A percentile compares a stretch with the other conserved stretches of the same genome.
phyloP scores from a whole-genome alignment of 2,797 vertebrate genomes.

The Cossypha dichroa region DNA sequence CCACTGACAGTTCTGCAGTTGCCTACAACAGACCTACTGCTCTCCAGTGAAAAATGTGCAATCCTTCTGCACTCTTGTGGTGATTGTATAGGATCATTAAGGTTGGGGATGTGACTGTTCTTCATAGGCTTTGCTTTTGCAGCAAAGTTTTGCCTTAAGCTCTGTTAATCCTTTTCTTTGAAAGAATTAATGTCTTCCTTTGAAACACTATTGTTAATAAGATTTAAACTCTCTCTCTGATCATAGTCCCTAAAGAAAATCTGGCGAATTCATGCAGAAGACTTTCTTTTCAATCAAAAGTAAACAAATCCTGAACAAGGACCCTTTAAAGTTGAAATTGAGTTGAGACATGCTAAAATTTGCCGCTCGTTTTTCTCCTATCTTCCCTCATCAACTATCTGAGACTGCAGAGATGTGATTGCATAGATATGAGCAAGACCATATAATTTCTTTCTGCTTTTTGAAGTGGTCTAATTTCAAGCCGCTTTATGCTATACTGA shows the following conservation, averaged over 20 bases:
- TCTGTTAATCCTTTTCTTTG: neutral
- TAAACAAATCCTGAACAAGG: neutral
- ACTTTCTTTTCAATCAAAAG: neutral
- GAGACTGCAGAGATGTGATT: neutral
- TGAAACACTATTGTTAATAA: neutral
- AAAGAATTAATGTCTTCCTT: neutral
- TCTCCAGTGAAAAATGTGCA: neutral
- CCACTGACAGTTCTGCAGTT: neutral
- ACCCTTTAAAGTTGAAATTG: neutral
- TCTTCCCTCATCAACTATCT: neutral
- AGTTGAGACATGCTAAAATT: slow-evolving; percentile 9
- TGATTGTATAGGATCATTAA: neutral
- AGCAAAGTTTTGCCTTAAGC: neutral
- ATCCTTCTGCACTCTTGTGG: neutral
- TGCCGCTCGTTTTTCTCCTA: neutral
- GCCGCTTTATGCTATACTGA: neutral
- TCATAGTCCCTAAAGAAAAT: neutral
- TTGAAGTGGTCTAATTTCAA: slow-evolving; percentile 47
- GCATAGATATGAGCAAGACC: neutral
- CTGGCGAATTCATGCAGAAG: neutral
- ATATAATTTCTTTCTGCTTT: neutral
- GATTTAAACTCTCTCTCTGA: neutral
- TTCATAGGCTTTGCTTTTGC: neutral
- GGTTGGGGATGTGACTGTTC: neutral
- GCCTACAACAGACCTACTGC: neutral